Percentiles rank a stretch among this genome's conserved stretches.
phyloP scores from a whole-genome alignment of 2,888 invertebrate genomes.

The Slavum lentiscoides region DNA sequence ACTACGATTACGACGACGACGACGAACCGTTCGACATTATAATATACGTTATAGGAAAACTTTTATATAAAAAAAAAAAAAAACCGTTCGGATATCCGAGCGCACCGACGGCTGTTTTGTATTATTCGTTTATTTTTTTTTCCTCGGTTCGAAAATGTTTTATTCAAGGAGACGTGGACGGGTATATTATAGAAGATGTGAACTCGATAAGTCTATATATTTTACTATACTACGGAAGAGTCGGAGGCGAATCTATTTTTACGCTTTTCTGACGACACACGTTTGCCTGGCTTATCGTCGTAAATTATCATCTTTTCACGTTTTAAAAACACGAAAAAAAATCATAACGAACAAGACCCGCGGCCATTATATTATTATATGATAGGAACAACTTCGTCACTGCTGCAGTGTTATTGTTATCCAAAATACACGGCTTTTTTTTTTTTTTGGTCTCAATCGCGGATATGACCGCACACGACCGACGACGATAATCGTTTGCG shows the following conservation, averaged over 20 bases:
- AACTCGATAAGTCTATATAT: conserved; percentile 6
- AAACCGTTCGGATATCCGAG: conserved; percentile 2
- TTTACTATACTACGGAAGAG: neutral
- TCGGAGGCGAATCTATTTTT: conserved; percentile 21
- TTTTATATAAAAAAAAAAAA: neutral
- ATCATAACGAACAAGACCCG: too few species aligned
- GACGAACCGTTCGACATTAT: neutral
- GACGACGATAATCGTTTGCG: too few species aligned
- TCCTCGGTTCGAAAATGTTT: conserved; percentile 23
- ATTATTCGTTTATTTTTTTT: neutral
- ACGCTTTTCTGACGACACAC: neutral
- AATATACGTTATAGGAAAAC: conserved; percentile 2
- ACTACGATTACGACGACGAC: neutral
- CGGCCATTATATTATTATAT: too few species aligned
- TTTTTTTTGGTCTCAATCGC: neutral
- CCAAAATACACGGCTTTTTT: neutral
- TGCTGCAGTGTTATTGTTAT: conserved; percentile 8
- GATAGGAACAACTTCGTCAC: too few species aligned
- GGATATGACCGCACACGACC: too few species aligned
- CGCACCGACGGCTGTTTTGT: neutral
- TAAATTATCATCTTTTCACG: conserved; percentile 7
- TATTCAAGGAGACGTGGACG: conserved; percentile 13
- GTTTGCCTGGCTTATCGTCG: neutral
- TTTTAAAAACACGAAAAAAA: conserved; percentile 12
- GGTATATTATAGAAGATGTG: neutral